These are phyloP conservation scores for Myzus persicae DNA, from an alignment of 1,140 invertebrate genomes.

Conservation along the genomic window DNA sequence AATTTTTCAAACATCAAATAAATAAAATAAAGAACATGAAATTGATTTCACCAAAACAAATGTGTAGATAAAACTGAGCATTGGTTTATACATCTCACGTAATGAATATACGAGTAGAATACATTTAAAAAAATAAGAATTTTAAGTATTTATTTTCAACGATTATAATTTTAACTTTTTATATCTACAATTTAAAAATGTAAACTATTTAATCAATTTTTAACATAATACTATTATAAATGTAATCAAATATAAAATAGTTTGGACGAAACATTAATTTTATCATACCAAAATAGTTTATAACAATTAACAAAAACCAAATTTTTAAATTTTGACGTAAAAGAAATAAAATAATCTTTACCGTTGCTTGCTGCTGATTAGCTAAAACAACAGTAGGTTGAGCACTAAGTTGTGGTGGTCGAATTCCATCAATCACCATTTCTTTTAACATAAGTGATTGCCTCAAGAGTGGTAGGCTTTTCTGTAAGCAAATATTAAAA, in stretches of 20 bases:
- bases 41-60: neutral
- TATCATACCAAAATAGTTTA: neutral
- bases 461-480: constrained; percentile 91
- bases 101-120: neutral
- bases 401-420: constrained; percentile 74
- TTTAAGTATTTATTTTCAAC: constrained; percentile 2
- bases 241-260: neutral
- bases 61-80: neutral
- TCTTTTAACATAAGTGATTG: constrained; percentile 90
- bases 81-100: neutral
- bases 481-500: constrained; percentile 70
- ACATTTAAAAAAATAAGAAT: constrained; percentile 21
- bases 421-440: constrained; percentile 93
- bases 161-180: constrained; percentile 15
- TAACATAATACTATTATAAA: neutral
- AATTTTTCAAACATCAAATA: neutral
- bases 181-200: neutral
- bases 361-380: constrained; percentile 59
- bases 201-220: neutral
- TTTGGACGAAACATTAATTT: neutral
- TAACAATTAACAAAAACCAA: neutral
- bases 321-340: neutral
- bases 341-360: constrained; percentile 45
- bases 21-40: constrained; percentile 7
- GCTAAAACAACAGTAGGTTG: constrained; percentile 61